phyloP scores from a whole-genome alignment of 2,888 invertebrate species.

The Patella depressa region DNA sequence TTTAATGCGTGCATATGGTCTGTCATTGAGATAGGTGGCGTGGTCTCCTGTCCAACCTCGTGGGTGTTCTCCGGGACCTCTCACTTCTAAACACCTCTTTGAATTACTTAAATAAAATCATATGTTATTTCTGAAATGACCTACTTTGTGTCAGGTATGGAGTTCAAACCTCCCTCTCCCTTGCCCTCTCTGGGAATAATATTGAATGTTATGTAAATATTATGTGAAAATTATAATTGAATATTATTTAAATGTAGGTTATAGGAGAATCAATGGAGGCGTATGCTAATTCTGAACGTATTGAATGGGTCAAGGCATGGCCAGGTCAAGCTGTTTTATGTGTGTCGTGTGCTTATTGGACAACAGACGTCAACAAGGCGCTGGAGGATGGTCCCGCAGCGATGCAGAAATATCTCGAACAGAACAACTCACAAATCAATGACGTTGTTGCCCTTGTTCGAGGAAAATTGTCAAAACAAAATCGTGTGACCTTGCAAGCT shows the following conservation, averaged over 20 bases:
- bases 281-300: conserved; percentile 76
- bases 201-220: too few relatives aligned
- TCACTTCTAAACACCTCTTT: background rate
- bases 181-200: too few relatives aligned
- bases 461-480: conserved; percentile 72
- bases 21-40: too few relatives aligned
- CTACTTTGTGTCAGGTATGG: too few relatives aligned
- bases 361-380: conserved; percentile 68
- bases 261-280: conserved; percentile 80
- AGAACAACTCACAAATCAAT: conserved; percentile 83
- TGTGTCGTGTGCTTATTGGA: conserved; percentile 71
- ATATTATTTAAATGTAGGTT: conserved; percentile 56
- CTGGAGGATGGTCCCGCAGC: conserved; percentile 58
- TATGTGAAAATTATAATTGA: too few relatives aligned
- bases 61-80: too few relatives aligned
- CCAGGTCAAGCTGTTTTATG: conserved; percentile 73
- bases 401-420: conserved; percentile 78
- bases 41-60: background rate
- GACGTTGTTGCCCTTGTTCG: conserved; percentile 86
- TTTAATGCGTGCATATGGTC: too few relatives aligned
- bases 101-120: too few relatives aligned
- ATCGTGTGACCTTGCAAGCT: conserved; percentile 71
- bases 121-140: too few relatives aligned
- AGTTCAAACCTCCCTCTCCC: background rate
- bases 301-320: conserved; percentile 72